Evolutionary conservation across 2,888 invertebrate species (phyloP).

Genomic region (Meiosimyza decipiens): DNA sequence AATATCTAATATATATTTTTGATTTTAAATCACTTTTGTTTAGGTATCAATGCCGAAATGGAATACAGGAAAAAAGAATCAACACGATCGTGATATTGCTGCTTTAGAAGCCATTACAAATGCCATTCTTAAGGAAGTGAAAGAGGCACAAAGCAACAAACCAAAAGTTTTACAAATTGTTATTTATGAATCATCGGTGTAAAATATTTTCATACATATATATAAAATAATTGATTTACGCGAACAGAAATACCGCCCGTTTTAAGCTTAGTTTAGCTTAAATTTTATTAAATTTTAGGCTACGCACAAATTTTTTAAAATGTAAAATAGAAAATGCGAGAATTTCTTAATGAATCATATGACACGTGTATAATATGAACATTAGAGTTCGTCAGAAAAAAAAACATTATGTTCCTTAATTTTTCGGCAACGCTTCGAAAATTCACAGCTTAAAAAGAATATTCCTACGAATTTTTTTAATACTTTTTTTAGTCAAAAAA

Average conservation of each 20-base stretch:
- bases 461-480: no score
- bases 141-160: conserved; percentile 69
- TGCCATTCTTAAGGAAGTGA: conserved; percentile 78
- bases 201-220: conserved; percentile 43
- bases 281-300: not conserved
- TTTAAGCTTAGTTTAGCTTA: conserved; percentile 5
- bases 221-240: no score
- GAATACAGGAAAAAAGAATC: conserved; percentile 63
- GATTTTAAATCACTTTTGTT: not conserved
- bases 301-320: not conserved
- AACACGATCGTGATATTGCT: conserved; percentile 78
- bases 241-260: no score
- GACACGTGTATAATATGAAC: no score
- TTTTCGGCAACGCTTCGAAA: no score
- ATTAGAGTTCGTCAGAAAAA: no score
- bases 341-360: conserved; percentile 2
- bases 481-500: no score
- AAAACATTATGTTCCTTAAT: no score
- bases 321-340: not conserved
- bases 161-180: conserved; percentile 80
- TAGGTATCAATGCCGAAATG: conserved; percentile 81
- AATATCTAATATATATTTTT: no score
- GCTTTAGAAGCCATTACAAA: conserved; percentile 66
- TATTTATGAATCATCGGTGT: conserved; percentile 90
- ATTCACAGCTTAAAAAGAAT: no score